Percentiles rank a stretch among this genome's conserved stretches.
Conservation (phyloP, 2,113 vertebrate species). For the Phalacrocorax carbo region DNA sequence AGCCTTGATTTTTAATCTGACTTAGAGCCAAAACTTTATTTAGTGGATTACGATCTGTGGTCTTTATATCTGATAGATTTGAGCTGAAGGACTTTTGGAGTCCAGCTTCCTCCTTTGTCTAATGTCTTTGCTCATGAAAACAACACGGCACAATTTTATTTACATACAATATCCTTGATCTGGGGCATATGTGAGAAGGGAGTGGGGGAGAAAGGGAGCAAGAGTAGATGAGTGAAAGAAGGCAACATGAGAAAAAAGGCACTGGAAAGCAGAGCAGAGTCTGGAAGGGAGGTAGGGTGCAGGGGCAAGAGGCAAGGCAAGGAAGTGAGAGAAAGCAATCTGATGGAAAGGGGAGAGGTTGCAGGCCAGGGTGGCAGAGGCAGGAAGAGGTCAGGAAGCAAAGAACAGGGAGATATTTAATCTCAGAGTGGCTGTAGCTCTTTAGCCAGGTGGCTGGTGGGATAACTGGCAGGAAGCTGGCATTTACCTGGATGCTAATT, state of each 20-base stretch:
- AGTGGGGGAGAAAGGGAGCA: neutral
- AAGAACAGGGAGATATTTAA: neutral
- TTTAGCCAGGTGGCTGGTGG: conserved; percentile 57
- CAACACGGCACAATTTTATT: neutral
- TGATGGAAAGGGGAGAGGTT: neutral
- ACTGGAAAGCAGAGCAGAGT: neutral
- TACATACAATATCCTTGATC: neutral
- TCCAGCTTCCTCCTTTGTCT: neutral
- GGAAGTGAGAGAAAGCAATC: neutral
- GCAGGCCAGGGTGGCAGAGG: neutral
- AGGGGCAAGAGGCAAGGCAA: neutral
- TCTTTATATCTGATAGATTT: neutral
- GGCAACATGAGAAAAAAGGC: neutral
- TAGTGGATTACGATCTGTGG: neutral
- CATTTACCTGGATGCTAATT: conserved; percentile 69
- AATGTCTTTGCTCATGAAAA: neutral
- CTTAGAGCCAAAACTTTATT: neutral
- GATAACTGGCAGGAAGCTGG: conserved; percentile 57
- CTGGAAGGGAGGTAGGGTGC: neutral
- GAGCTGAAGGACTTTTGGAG: neutral
- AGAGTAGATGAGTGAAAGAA: neutral
- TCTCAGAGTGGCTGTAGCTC: neutral
- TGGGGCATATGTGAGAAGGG: neutral
- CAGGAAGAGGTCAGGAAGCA: neutral
- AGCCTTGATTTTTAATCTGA: conserved; percentile 20